A percentile compares a stretch with the other conserved stretches of the same genome.
These are phyloP conservation scores for Leptarthrus brevirostris DNA, from an alignment of 2,888 invertebrate species.

Conservation along the genomic window DNA sequence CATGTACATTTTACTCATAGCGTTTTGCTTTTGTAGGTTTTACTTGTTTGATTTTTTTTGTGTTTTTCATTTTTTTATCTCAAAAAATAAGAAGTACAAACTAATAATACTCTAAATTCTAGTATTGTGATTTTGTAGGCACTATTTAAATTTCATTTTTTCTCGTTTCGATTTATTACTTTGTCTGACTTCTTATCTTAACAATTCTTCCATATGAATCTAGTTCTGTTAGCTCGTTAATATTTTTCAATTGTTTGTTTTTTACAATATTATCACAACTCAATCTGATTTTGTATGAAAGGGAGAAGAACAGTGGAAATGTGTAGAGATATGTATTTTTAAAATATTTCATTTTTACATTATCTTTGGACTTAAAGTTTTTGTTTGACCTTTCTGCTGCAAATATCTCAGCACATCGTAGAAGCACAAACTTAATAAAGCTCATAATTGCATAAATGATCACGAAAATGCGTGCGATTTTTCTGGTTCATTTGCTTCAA, in stretches of 20 bases:
- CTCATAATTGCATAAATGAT: too few species aligned
- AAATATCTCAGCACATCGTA: too few species aligned
- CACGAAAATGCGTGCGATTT: too few species aligned
- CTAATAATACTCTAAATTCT: slow-evolving; percentile 65
- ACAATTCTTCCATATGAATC: neutral
- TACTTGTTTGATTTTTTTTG: slow-evolving; percentile 27
- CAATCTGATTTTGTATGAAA: slow-evolving; percentile 15
- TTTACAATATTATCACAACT: slow-evolving; percentile 42
- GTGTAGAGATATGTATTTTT: slow-evolving; percentile 21
- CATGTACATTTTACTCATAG: slow-evolving; percentile 35
- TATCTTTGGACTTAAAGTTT: too few species aligned
- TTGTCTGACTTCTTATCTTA: slow-evolving; percentile 1
- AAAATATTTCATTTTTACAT: too few species aligned
- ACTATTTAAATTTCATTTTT: slow-evolving; percentile 59
- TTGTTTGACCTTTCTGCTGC: too few species aligned
- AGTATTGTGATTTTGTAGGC: slow-evolving; percentile 69
- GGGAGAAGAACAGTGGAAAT: slow-evolving; percentile 1
- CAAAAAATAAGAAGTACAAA: slow-evolving; percentile 54
- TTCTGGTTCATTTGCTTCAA: too few species aligned
- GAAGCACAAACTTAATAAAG: too few species aligned
- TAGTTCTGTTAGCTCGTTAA: neutral
- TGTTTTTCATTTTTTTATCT: slow-evolving; percentile 47
- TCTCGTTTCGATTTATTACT: slow-evolving; percentile 18
- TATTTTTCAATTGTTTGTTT: neutral
- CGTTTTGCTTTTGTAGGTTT: slow-evolving; percentile 42